These are phyloP conservation scores for Aselliscus stoliczkanus DNA, from an alignment of 2,797 vertebrate species.

Conservation along the genomic window DNA sequence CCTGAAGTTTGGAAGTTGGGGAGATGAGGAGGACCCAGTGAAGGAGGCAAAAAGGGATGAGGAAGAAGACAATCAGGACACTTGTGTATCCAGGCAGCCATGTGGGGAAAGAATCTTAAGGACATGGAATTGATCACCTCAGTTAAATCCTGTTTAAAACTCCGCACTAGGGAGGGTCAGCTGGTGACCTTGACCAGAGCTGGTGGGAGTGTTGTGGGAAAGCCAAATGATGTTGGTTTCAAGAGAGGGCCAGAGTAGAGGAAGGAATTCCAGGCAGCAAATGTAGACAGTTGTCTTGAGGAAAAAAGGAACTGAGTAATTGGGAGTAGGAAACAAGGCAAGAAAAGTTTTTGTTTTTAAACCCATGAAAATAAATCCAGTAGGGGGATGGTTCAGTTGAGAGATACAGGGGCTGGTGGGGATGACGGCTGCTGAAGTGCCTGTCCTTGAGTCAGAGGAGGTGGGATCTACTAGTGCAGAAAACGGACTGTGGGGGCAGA, in stretches of 20 bases:
- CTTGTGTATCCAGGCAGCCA: neutral
- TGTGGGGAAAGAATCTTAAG: neutral
- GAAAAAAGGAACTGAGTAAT: neutral
- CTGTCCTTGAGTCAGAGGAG: neutral
- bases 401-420: rapidly evolving
- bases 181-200: neutral
- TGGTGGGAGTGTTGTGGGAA: neutral
- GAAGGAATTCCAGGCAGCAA: neutral
- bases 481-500: neutral
- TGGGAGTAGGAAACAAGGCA: neutral
- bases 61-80: neutral
- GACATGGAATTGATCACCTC: neutral
- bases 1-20: neutral
- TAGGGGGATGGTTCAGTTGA: neutral
- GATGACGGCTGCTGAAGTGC: neutral
- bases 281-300: neutral
- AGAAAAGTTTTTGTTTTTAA: neutral
- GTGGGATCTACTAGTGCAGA: neutral
- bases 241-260: neutral
- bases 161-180: neutral
- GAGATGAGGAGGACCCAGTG: neutral
- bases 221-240: neutral
- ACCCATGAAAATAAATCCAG: neutral
- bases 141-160: conserved; percentile 10
- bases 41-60: neutral